Conservation (phyloP, 1,140 invertebrate genomes). For the Diorhabda elongata region DNA sequence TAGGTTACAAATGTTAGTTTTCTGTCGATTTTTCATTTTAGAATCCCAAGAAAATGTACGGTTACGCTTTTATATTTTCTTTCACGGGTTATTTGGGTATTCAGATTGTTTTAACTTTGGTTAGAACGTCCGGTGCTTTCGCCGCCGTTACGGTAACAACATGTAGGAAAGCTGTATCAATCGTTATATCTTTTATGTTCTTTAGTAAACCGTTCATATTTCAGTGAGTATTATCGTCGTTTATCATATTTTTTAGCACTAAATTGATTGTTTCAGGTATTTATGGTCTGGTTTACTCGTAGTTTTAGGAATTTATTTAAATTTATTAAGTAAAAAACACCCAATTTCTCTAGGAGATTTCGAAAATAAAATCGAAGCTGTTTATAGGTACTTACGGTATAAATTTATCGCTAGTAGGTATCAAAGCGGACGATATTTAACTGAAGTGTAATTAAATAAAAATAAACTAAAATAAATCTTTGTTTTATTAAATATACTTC, state of each 20-base stretch:
- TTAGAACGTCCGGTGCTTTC: slow-evolving; percentile 82
- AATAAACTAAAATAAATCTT: background rate
- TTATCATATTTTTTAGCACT: too few species aligned
- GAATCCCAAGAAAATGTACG: slow-evolving; percentile 74
- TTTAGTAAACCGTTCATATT: slow-evolving; percentile 93
- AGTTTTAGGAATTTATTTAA: slow-evolving; percentile 85
- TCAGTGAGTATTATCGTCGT: slow-evolving; percentile 66
- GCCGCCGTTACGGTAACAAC: slow-evolving; percentile 87
- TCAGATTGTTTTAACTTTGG: slow-evolving; percentile 84
- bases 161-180: slow-evolving; percentile 85
- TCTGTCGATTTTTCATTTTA: slow-evolving; percentile 46
- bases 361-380: slow-evolving; percentile 30
- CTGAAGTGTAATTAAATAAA: slow-evolving; percentile 25
- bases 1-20: background rate
- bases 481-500: too few species aligned
- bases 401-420: slow-evolving; percentile 32
- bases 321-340: slow-evolving; percentile 76
- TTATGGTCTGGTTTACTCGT: slow-evolving; percentile 86
- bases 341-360: slow-evolving; percentile 43
- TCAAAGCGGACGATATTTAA: slow-evolving; percentile 28
- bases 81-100: slow-evolving; percentile 87
- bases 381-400: slow-evolving; percentile 26
- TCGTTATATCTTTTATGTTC: slow-evolving; percentile 86
- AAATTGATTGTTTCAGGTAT: slow-evolving; percentile 61
- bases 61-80: slow-evolving; percentile 82